Percentiles rank a stretch among this genome's conserved stretches.
These are phyloP conservation scores for Cryptocheilus praepositus DNA, from an alignment of 2,888 invertebrate species.

Conservation along the genomic window DNA sequence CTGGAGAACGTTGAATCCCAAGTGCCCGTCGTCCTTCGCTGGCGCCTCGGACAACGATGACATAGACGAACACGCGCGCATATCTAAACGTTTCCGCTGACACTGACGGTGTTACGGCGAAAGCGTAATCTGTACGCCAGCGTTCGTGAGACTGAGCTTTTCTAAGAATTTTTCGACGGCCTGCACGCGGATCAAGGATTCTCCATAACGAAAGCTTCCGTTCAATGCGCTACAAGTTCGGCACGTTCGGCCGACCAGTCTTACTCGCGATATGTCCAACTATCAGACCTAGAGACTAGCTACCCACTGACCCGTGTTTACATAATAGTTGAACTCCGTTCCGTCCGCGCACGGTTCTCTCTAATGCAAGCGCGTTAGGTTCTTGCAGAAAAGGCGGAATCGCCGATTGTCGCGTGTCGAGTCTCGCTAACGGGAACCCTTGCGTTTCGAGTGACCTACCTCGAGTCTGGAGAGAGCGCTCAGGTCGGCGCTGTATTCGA, in stretches of 20 bases:
- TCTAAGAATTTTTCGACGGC: background rate
- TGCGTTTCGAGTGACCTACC: constrained; percentile 78
- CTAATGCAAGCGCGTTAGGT: background rate
- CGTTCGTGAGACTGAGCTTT: too few species aligned
- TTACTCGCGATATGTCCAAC: too few species aligned
- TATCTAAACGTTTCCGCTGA: background rate
- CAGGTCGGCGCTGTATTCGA: constrained; percentile 95
- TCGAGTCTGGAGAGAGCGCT: constrained; percentile 96
- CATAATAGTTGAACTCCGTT: too few species aligned
- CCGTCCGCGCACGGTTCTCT: too few species aligned
- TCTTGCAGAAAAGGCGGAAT: background rate
- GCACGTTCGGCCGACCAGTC: too few species aligned
- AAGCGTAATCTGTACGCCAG: too few species aligned
- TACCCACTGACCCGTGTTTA: too few species aligned
- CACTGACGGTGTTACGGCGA: background rate
- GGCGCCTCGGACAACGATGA: background rate
- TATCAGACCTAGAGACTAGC: too few species aligned
- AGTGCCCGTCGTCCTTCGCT: background rate
- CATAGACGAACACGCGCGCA: background rate
- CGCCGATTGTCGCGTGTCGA: too few species aligned
- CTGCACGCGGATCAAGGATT: too few species aligned
- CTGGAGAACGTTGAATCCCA: background rate
- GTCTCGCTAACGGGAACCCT: background rate
- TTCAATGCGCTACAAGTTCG: too few species aligned
- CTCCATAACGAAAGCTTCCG: too few species aligned